Percentiles rank a stretch among this genome's conserved stretches.
These are phyloP conservation scores for Riptortus pedestris DNA, from an alignment of 1,140 invertebrate genomes.

Conservation along the genomic window DNA sequence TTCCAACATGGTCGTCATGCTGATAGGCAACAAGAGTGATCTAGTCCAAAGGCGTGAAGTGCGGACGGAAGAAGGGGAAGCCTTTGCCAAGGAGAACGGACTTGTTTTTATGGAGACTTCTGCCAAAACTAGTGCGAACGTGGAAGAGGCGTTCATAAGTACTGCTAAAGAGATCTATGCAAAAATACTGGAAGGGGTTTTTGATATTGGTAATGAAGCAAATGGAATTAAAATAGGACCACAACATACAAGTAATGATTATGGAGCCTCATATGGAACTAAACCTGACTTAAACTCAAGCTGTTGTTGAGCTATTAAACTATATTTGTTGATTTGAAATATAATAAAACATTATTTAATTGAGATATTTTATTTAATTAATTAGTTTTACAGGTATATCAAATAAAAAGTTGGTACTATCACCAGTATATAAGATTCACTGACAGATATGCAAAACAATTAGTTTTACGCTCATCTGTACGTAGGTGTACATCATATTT, in stretches of 20 bases:
- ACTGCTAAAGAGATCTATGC: slow-evolving; percentile 99
- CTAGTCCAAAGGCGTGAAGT: slow-evolving; percentile 94
- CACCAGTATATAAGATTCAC: too few species aligned
- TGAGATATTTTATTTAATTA: too few species aligned
- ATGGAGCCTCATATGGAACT: slow-evolving; percentile 53
- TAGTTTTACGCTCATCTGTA: too few species aligned
- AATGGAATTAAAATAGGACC: slow-evolving; percentile 99
- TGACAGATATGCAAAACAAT: too few species aligned
- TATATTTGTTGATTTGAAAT: too few species aligned
- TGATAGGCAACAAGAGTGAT: slow-evolving; percentile 96
- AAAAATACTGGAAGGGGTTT: slow-evolving; percentile 99
- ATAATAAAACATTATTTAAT: too few species aligned
- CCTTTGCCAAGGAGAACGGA: slow-evolving; percentile 96
- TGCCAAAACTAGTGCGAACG: slow-evolving; percentile 98
- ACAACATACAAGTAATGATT: slow-evolving; percentile 86
- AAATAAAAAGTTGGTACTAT: too few species aligned
- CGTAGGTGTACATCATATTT: too few species aligned
- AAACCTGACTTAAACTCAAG: too few species aligned
- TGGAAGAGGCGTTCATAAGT: slow-evolving; percentile 99
- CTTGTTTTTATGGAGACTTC: slow-evolving; percentile 99
- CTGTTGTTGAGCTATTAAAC: too few species aligned
- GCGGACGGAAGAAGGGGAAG: slow-evolving; percentile 96
- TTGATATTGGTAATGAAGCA: slow-evolving; percentile 99
- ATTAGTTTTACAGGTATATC: too few species aligned
- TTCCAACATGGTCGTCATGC: slow-evolving; percentile 98